A percentile compares a stretch with the other conserved stretches of the same genome.
phyloP scores from a whole-genome alignment of 2,888 invertebrate genomes.

The Dryococelus australis region DNA sequence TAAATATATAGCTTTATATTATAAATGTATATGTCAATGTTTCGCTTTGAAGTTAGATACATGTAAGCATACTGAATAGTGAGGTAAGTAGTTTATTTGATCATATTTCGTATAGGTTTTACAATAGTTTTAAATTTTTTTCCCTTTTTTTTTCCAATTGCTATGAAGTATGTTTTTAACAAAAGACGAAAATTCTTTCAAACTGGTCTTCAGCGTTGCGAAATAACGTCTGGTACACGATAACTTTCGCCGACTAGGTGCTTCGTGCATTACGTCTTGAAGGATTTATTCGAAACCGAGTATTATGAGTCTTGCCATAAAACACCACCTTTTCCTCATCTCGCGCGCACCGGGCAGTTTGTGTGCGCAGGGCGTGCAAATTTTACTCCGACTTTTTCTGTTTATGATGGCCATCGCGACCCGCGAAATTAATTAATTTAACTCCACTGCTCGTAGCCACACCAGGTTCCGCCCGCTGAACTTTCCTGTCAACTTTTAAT shows the following conservation, averaged over 20 bases:
- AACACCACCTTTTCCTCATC: background rate
- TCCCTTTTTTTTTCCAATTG: too few species aligned
- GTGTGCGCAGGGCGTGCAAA: background rate
- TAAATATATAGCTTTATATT: too few species aligned
- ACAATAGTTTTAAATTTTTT: too few species aligned
- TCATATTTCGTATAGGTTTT: too few species aligned
- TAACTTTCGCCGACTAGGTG: background rate
- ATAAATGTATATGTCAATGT: too few species aligned
- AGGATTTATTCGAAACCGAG: background rate
- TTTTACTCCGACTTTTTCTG: constrained; percentile 7
- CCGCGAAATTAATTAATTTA: background rate
- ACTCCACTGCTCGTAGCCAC: background rate
- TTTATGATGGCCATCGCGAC: background rate
- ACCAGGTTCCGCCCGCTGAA: background rate
- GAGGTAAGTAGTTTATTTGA: too few species aligned
- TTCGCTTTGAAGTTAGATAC: too few species aligned
- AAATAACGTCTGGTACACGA: background rate
- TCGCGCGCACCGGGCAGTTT: background rate
- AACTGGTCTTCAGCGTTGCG: background rate
- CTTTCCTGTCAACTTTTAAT: constrained; percentile 10
- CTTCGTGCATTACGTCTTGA: background rate
- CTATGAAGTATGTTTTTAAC: too few species aligned
- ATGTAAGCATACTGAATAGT: too few species aligned
- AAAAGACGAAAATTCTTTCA: background rate
- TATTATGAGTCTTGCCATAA: background rate